These are phyloP conservation scores for Lepidochrysops patricia DNA, from an alignment of 2,888 invertebrate species.

Conservation along the genomic window DNA sequence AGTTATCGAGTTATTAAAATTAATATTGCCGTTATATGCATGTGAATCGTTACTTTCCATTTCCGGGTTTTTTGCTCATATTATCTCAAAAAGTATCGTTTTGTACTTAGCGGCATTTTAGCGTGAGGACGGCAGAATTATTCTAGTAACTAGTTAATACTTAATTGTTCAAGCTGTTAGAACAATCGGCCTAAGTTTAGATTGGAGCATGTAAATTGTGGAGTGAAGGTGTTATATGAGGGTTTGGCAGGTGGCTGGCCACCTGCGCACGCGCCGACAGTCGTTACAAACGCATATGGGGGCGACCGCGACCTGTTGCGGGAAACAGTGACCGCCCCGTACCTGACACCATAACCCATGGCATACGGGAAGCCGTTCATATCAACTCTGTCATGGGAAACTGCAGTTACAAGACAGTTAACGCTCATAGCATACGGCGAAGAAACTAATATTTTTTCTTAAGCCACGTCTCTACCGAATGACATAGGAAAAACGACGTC, in stretches of 20 bases:
- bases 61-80: no score
- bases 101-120: no score
- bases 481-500: no score
- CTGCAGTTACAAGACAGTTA: not conserved
- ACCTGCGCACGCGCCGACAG: slow-evolving; percentile 66
- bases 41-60: no score
- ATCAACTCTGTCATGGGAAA: slow-evolving; percentile 30
- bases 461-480: no score
- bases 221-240: slow-evolving; percentile 25
- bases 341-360: slow-evolving; percentile 22
- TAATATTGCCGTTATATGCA: no score
- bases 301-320: slow-evolving; percentile 37
- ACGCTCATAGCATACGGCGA: no score
- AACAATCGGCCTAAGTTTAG: not conserved
- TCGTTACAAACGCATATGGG: slow-evolving; percentile 57
- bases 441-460: no score
- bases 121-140: no score
- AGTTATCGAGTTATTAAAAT: no score
- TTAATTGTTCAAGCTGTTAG: not conserved
- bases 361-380: slow-evolving; percentile 55
- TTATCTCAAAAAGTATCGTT: no score
- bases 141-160: no score
- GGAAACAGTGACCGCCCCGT: slow-evolving; percentile 26
- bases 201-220: not conserved
- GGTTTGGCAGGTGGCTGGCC: slow-evolving; percentile 68